phyloP scores from a whole-genome alignment of 2,797 vertebrate species.

The Myripristis jacobus region DNA sequence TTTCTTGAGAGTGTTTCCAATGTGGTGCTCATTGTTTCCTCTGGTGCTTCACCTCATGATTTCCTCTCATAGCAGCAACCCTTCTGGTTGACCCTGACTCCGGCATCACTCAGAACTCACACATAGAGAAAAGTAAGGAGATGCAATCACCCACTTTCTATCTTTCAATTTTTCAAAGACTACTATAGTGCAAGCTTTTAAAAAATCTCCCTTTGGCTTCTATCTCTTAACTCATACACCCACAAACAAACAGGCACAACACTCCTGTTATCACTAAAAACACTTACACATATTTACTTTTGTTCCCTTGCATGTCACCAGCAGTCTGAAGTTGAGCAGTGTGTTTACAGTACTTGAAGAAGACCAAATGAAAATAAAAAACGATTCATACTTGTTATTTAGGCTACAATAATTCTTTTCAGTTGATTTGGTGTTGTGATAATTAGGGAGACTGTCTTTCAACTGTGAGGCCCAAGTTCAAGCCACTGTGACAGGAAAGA shows the following conservation, averaged over 20 bases:
- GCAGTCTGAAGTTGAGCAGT: constrained; percentile 20
- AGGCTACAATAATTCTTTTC: constrained; percentile 10
- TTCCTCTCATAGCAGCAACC: constrained; percentile 54
- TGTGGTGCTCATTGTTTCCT: constrained; percentile 62
- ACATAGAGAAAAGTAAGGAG: constrained; percentile 30
- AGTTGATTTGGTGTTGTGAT: constrained; percentile 7
- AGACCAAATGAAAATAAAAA: constrained; percentile 17
- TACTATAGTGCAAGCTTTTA: neutral
- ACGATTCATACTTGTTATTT: constrained; percentile 15
- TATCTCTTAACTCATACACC: constrained; percentile 2
- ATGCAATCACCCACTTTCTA: constrained; percentile 30
- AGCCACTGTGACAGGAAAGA: neutral
- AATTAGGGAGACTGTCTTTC: constrained; percentile 4
- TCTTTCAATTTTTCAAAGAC: neutral
- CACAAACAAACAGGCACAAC: constrained; percentile 31
- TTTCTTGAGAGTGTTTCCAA: constrained; percentile 62
- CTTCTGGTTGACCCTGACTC: constrained; percentile 63
- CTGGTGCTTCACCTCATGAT: constrained; percentile 66
- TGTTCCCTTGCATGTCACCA: constrained; percentile 46
- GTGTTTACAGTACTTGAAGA: constrained; percentile 39
- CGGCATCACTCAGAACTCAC: constrained; percentile 41
- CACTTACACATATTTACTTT: constrained; percentile 39
- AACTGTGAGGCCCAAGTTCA: neutral
- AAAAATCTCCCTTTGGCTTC: constrained; percentile 25
- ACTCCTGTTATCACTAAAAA: constrained; percentile 61